Evolutionary conservation across 2,797 vertebrate genomes (phyloP).

Genomic region (Prunella strophiata): DNA sequence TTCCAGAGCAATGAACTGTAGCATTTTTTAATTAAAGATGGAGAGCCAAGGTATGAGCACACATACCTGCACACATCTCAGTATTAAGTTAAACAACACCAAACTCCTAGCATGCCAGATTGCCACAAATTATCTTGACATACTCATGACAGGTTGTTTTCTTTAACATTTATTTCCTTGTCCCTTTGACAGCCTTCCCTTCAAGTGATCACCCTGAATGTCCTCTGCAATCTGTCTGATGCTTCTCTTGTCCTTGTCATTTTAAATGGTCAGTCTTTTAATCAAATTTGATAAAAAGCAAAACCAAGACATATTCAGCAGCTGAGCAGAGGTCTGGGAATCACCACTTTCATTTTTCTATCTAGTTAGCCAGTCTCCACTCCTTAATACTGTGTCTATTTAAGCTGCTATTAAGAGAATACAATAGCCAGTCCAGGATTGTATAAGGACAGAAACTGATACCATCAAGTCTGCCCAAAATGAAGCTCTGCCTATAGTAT

Average conservation of each 20-base stretch:
- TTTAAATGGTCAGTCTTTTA: not conserved
- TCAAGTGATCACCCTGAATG: not conserved
- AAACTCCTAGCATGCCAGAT: not conserved
- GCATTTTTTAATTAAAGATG: slow-evolving; percentile 43
- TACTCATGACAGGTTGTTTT: not conserved
- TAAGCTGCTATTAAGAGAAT: not conserved
- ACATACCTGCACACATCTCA: slow-evolving; percentile 22
- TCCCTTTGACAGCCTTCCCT: not conserved
- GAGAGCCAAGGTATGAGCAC: not conserved
- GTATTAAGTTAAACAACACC: not conserved
- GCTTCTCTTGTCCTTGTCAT: not conserved
- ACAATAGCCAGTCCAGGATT: not conserved
- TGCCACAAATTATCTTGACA: not conserved
- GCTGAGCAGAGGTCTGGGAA: not conserved
- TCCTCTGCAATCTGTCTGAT: not conserved
- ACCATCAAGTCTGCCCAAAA: not conserved
- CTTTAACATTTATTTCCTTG: not conserved
- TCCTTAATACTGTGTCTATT: not conserved
- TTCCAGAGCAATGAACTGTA: slow-evolving; percentile 58
- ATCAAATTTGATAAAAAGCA: not conserved
- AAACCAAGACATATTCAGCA: not conserved
- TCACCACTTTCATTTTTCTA: not conserved
- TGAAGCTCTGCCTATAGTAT: not conserved
- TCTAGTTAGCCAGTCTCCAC: not conserved
- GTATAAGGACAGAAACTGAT: not conserved